Evolutionary conservation across 1,140 invertebrate genomes (phyloP).

Genomic region (Chironomus tepperi): DNA sequence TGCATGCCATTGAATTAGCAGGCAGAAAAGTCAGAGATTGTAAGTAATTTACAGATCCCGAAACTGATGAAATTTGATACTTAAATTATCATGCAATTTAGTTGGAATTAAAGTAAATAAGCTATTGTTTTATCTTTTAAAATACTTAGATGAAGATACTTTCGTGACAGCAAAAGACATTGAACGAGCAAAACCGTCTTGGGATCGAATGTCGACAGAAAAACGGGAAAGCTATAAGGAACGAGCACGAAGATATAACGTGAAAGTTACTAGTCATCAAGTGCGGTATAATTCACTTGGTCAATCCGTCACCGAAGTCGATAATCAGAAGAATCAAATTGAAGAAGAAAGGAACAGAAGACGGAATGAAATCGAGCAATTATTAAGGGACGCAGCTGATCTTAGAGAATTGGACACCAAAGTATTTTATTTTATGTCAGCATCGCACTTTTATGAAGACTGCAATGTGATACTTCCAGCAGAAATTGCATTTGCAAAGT

Average conservation of each 20-base stretch:
- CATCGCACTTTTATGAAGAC: background rate
- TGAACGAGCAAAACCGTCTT: background rate
- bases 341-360: background rate
- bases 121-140: too few species aligned
- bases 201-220: background rate
- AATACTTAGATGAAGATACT: background rate
- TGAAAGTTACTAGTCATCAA: background rate
- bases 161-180: background rate
- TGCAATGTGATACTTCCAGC: background rate
- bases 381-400: background rate
- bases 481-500: background rate
- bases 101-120: too few species aligned
- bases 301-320: background rate
- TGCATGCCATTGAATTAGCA: background rate
- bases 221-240: background rate
- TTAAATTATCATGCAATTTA: too few species aligned
- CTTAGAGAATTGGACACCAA: background rate
- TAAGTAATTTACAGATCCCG: background rate
- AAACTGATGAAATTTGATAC: background rate
- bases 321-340: background rate
- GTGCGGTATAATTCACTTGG: background rate
- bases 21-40: background rate
- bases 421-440: background rate
- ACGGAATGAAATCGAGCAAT: background rate
- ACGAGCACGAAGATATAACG: background rate